Base-by-base conservation (phyloP, 2,888 invertebrate species). In the Geophilus truncorum region DNA sequence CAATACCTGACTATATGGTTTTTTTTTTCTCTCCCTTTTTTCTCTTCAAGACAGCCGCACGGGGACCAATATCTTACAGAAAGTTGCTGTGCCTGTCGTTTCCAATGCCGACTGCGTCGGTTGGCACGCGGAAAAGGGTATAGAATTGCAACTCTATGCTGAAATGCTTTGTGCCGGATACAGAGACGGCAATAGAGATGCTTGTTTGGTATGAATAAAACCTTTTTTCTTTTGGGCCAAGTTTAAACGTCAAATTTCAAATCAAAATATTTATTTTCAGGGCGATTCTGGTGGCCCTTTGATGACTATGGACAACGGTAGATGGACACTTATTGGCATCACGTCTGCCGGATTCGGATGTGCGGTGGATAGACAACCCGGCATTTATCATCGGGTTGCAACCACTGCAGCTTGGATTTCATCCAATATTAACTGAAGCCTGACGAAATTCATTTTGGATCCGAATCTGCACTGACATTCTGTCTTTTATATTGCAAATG, bases 81-180 rank as follows among this genome's bases (percentile, higher is more conserved):
- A 94, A 82, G 94, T 94, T 0, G 91, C 90, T 36, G 94, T 94
- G 70, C 94, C 94, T 78, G 93, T 94, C 84, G 89, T 94, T 83
- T 92, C 93, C 90, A 89, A 91, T 83, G 89, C 91, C 80, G 93
- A 94, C 84, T 94, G 94, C 85, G 90, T 93, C 82, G 89, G 90
- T 36, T 94, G 94, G 94, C 94, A 94, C 85, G 90, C 91, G 84
- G 92, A 91, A 84, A 94, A 94, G 85, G 92, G 92, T 86, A 94
- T 94, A 77, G 90, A 91, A 3, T 92, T 94, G 0, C 93, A 94
- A 84, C 86, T 94, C 85, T 89, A 91, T 88, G 85, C 91, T 86
- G 92, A 92, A 87, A 94, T 94, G 94, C 91, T 94, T 83, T 94
- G 94, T 87, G 94, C 94, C 0, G 94, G 94, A 7, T 93, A 94